These are phyloP conservation scores for Tachycineta bicolor DNA, from an alignment of 2,113 vertebrate species.

Conservation along the genomic window DNA sequence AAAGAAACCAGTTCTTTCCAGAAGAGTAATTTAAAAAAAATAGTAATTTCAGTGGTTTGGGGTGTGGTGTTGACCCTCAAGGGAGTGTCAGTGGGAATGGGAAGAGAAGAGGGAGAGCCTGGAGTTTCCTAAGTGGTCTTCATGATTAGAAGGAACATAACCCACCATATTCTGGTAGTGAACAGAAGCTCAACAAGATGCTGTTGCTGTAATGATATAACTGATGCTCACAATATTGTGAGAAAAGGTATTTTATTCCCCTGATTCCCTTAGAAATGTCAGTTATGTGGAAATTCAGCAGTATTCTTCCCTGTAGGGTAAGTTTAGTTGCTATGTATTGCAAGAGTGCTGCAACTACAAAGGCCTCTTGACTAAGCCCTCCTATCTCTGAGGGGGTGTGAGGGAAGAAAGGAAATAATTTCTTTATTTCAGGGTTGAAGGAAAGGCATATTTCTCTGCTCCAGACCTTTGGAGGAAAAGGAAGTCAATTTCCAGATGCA, in stretches of 20 bases:
- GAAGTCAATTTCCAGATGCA: background rate
- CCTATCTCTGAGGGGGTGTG: background rate
- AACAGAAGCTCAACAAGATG: background rate
- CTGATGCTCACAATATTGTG: background rate
- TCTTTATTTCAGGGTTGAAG: background rate
- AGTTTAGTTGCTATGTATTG: background rate
- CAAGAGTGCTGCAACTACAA: background rate
- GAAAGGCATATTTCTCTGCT: background rate
- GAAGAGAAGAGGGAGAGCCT: background rate
- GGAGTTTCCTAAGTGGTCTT: background rate
- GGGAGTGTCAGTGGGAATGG: background rate
- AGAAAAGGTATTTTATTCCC: background rate
- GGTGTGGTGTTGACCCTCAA: background rate
- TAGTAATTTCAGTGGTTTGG: background rate
- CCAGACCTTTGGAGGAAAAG: background rate
- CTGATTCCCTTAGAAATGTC: background rate
- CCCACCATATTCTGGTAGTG: accelerated
- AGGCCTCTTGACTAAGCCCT: background rate
- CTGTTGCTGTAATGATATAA: background rate
- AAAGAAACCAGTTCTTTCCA: background rate
- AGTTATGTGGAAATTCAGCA: background rate
- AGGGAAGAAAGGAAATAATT: background rate
- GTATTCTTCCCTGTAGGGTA: background rate
- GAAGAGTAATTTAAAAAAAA: background rate
- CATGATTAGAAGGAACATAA: background rate